phyloP scores from a whole-genome alignment of 2,113 vertebrate genomes.

The Xyrauchen texanus region DNA sequence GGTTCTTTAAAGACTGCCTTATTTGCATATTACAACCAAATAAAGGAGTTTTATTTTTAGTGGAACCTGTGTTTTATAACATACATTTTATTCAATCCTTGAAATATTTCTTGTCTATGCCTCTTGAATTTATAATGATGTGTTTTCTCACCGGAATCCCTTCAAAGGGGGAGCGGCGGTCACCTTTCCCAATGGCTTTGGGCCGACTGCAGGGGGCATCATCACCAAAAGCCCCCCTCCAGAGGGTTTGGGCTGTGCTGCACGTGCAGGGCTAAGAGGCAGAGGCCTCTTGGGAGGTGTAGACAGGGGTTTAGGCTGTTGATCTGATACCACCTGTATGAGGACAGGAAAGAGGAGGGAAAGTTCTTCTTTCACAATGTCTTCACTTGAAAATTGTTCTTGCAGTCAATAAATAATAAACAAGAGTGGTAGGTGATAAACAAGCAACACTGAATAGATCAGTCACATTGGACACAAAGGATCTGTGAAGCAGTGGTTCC shows the following conservation, averaged over 20 bases:
- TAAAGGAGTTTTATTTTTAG: too few relatives aligned
- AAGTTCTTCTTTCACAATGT: too few relatives aligned
- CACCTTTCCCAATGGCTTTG: conserved; percentile 65
- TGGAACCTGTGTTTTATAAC: neutral
- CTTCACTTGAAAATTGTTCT: too few relatives aligned
- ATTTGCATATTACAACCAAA: too few relatives aligned
- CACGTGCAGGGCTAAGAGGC: conserved; percentile 77
- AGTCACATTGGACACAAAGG: too few relatives aligned
- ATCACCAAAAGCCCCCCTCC: conserved; percentile 79
- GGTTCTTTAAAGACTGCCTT: too few relatives aligned
- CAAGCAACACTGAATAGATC: too few relatives aligned
- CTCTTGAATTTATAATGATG: neutral
- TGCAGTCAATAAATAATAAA: too few relatives aligned
- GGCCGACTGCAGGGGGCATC: conserved; percentile 75
- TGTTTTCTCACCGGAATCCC: conserved; percentile 72
- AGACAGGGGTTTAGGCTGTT: conserved; percentile 60
- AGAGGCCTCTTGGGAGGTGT: conserved; percentile 80
- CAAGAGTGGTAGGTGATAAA: too few relatives aligned
- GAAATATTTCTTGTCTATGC: neutral
- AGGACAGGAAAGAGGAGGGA: neutral
- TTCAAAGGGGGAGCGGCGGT: conserved; percentile 64
- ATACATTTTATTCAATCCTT: neutral
- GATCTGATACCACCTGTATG: conserved; percentile 60
- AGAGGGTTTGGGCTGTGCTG: conserved; percentile 65
- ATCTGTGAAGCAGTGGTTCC: too few relatives aligned